Evolutionary conservation across 2,113 vertebrate genomes (phyloP), one percentile per base, ranked within the genome.

Genomic region (Acinonyx jubatus): DNA sequence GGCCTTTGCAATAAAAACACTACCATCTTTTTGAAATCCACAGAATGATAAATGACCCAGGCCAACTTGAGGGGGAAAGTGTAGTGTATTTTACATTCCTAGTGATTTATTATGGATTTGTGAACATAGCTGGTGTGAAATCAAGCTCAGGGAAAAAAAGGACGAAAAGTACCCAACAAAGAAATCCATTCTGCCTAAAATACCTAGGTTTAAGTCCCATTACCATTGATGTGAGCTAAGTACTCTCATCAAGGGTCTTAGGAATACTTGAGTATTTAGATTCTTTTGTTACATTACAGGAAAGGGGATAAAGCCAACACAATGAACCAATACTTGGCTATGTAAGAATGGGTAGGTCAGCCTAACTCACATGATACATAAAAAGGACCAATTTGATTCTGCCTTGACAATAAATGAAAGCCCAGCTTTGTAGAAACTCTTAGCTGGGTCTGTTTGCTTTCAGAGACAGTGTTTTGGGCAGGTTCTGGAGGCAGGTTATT

Each of bases 1-100:
- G 97, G 97, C 90, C 88, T 96, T 97, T 98, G 99, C 96, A 97
- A 98, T 98, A 97, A 99, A 98, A 98, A 98, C 98, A 98, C 98
- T 98, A 98, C 98, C 98, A 98, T 98, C 97, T 96, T 97, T 98
- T 98, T 98, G 98, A 98, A 98, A 98, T 98, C 98, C 80, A 82
- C 95, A 96, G 97, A 97, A 97, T 90, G 19, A 98, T 98, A 97
- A 98, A 98, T 92, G 98, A 97, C 87, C 0, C 2, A 76, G 97
- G 98, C 69, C 91, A 96, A 95, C 94, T 25, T 36, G 68, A 68
- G 93, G 41, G 31, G 96, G 96, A 81, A 96, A 96, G 95, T 83
- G 95, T 98, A 98, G 98, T 96, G 36, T 96, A 96, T 98, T 98
- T 98, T 98, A 98, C 98, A 97, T 98, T 98, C 96, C 97, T 98